Evolutionary conservation across 2,113 vertebrate species (phyloP), one percentile per base, ranked within the genome.

Genomic region (Callorhinus ursinus): DNA sequence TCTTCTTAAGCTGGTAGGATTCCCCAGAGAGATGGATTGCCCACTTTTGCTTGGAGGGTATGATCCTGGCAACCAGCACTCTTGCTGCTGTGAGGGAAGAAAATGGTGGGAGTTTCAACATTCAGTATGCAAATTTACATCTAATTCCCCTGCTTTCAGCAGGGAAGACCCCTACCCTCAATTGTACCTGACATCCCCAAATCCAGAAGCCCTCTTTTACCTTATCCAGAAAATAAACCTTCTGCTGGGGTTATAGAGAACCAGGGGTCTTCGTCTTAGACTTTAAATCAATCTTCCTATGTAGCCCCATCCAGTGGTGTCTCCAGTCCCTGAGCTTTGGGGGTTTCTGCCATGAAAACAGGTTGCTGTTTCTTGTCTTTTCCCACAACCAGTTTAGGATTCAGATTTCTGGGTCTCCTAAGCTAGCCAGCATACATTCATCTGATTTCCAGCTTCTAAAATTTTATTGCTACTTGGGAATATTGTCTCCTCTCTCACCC

Each of bases 201-300:
- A 81, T 90, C 46, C 28, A 71, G 90, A 96, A 93, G 14, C 19
- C 46, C 28, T 88, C 49, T 91, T 90, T 95, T 76, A 76, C 28
- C 11, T 85, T n/a, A 26, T 93, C 65, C 3, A 36, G 33, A 88
- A 82, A 95, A 83, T 69, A 89, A 83, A 51, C 26, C 36, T 90
- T 57, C 61, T 55, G 14, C 72, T 85, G 51, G 26, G 7, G 4
- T 28, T 71, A 21, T 82, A 36, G 31, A 95, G 33, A 31, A 59
- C 1, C 14, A 16, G 46, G 36, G 39, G 18, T 92, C 61, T 69
- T 7, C 11, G 19, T 84, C 49, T 82, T 67, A 77, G 46, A 63
- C 59, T 77, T 81, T 81, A 76, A 87, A 87, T 1, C 63, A 80
- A 0, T 46, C 61, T 94, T 95, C 7, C 53, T 67, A 4, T 77